These are phyloP conservation scores for Drosophila serrata DNA, from an alignment of 1,140 invertebrate genomes.

Conservation along the genomic window DNA sequence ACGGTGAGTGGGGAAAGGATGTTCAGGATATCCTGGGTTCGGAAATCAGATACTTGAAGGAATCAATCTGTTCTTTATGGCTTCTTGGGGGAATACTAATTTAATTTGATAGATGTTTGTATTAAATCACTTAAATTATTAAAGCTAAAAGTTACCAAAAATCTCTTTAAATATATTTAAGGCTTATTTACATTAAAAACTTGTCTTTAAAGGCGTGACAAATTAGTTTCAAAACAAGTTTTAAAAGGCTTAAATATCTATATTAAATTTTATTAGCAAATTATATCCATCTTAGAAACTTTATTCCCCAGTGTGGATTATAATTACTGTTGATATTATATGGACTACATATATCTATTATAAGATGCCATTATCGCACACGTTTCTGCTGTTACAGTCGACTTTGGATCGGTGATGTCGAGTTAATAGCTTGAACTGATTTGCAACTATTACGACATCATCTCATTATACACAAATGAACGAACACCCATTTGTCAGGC, in stretches of 20 bases:
- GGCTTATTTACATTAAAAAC: background rate
- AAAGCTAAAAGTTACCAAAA: background rate
- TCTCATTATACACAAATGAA: constrained; percentile 36
- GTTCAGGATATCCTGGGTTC: background rate
- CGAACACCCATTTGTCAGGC: constrained; percentile 38
- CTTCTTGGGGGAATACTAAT: too few relatives aligned
- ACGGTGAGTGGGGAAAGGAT: constrained; percentile 72
- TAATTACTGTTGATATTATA: constrained; percentile 31
- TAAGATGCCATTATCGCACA: constrained; percentile 42
- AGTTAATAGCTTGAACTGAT: constrained; percentile 59
- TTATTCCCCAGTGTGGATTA: constrained; percentile 9
- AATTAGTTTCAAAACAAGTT: too few relatives aligned
- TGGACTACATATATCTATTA: constrained; percentile 13
- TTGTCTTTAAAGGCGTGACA: background rate
- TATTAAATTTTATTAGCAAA: background rate
- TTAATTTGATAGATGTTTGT: background rate
- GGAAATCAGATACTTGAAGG: too few relatives aligned
- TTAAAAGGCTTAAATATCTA: background rate
- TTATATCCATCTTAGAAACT: background rate
- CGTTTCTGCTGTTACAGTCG: constrained; percentile 50
- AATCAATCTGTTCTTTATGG: too few relatives aligned
- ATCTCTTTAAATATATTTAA: background rate
- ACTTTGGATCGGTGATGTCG: constrained; percentile 15
- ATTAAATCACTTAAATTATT: background rate
- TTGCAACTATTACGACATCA: constrained; percentile 56